These are phyloP conservation scores for Cuculus canorus DNA, from an alignment of 2,797 vertebrate genomes.

Conservation along the genomic window DNA sequence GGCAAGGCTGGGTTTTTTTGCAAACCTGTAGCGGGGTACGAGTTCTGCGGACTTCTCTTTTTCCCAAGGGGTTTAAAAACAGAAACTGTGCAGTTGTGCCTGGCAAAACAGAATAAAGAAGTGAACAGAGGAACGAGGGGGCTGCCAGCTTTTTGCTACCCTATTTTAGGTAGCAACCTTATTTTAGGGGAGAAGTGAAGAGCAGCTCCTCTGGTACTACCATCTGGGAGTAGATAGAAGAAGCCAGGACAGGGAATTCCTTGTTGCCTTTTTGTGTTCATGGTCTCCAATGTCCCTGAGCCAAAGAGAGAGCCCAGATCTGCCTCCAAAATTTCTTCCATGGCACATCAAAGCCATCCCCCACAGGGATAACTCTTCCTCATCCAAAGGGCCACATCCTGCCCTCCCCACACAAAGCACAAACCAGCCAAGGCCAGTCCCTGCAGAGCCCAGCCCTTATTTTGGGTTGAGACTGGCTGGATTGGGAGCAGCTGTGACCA, in stretches of 20 bases:
- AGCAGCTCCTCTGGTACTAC: not conserved
- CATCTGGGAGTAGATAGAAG: too few species aligned
- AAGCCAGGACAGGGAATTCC: not conserved
- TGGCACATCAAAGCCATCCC: not conserved
- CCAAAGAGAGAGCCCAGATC: not conserved
- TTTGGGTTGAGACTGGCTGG: not conserved
- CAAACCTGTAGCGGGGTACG: not conserved
- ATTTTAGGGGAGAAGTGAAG: rapidly evolving
- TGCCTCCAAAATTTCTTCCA: not conserved
- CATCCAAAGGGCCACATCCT: not conserved
- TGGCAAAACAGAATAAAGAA: not conserved
- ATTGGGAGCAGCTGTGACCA: not conserved
- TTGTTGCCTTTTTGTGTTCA: not conserved
- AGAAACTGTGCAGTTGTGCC: not conserved
- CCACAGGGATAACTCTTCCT: not conserved
- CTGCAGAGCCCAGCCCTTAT: not conserved
- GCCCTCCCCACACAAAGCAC: not conserved
- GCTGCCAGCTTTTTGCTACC: not conserved
- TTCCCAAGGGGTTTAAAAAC: not conserved
- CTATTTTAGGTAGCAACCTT: too few species aligned
- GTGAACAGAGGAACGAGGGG: not conserved
- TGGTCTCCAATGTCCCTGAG: not conserved
- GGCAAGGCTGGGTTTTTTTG: not conserved
- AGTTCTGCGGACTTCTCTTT: not conserved
- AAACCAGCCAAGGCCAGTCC: rapidly evolving